Evolutionary conservation across 2,888 invertebrate species (phyloP).

Genomic region (Lottia gigantea): DNA sequence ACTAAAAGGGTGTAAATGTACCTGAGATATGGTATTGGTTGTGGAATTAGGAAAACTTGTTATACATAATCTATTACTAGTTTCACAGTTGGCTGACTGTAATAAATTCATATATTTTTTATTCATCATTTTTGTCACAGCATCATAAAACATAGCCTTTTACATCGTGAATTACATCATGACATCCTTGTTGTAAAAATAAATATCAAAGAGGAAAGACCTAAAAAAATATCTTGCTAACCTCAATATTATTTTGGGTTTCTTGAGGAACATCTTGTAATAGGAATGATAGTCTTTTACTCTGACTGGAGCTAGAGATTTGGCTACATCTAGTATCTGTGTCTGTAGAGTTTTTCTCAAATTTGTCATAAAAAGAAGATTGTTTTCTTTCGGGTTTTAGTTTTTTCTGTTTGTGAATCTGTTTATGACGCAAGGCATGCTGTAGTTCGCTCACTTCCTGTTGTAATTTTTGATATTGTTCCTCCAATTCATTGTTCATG

Average conservation of each 20-base stretch:
- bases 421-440: slow-evolving; percentile 23
- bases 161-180: too few species aligned
- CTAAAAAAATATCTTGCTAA: too few species aligned
- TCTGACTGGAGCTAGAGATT: background rate
- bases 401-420: slow-evolving; percentile 6
- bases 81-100: background rate
- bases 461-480: slow-evolving; percentile 24
- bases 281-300: background rate
- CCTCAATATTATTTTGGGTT: background rate
- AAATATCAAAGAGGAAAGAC: too few species aligned
- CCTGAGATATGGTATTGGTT: too few species aligned
- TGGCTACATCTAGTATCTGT: too few species aligned
- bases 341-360: too few species aligned
- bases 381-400: background rate
- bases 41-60: background rate
- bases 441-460: slow-evolving; percentile 25
- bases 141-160: too few species aligned
- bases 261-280: background rate
- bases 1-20: too few species aligned
- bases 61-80: slow-evolving; percentile 12
- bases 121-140: too few species aligned
- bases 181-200: too few species aligned
- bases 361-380: too few species aligned
- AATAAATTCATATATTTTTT: too few species aligned
- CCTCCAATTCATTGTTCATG: slow-evolving; percentile 19